A percentile compares a stretch with the other conserved stretches of the same genome.
phyloP scores from a whole-genome alignment of 2,888 invertebrate species.

The Andrena marginata region DNA sequence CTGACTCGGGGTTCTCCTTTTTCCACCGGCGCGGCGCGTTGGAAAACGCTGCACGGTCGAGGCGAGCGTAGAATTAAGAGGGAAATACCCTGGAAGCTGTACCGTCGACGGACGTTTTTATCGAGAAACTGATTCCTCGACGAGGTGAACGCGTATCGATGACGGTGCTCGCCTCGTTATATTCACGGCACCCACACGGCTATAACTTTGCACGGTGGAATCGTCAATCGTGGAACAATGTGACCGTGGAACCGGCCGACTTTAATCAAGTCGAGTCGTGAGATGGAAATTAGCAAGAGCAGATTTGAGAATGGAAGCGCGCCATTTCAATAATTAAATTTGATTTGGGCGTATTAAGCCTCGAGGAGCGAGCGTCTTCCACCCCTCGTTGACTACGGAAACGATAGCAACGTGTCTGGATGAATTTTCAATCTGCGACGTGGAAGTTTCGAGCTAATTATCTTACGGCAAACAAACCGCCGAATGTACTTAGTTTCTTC shows the following conservation, averaged over 20 bases:
- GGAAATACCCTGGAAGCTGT: no score
- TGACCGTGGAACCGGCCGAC: neutral
- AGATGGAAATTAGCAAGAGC: conserved; percentile 34
- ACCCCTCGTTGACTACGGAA: neutral
- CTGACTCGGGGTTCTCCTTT: neutral
- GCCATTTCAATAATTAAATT: conserved; percentile 56
- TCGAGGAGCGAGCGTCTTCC: neutral
- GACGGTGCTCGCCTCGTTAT: neutral
- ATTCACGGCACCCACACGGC: neutral
- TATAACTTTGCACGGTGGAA: neutral
- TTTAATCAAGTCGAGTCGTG: conserved; percentile 35
- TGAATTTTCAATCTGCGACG: conserved; percentile 31
- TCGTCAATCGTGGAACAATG: conserved; percentile 27
- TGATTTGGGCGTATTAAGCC: conserved; percentile 34
- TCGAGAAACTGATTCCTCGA: no score
- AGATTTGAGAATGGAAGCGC: neutral
- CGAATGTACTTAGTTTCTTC: conserved; percentile 14
- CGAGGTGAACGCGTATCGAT: no score
- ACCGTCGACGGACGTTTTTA: no score
- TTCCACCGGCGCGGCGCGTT: no score
- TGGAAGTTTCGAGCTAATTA: conserved; percentile 52
- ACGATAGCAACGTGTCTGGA: conserved; percentile 15
- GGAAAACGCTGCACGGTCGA: no score
- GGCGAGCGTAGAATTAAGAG: no score
- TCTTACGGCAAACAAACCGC: conserved; percentile 32